Percentiles rank a stretch among this genome's conserved stretches.
phyloP scores from a whole-genome alignment of 2,797 vertebrate species.

The Poecile montanus region DNA sequence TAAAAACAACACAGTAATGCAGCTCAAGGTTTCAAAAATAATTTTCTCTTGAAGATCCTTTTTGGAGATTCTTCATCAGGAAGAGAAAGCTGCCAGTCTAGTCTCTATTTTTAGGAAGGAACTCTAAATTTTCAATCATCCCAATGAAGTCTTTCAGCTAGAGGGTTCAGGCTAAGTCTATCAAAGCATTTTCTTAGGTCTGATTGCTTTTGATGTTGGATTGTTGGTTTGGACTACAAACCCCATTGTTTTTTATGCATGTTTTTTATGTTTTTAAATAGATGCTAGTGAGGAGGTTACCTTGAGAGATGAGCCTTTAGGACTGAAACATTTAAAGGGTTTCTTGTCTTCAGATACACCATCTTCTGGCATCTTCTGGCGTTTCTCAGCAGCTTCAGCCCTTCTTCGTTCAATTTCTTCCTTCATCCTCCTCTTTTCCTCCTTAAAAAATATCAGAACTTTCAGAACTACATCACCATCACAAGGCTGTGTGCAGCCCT shows the following conservation, averaged over 20 bases:
- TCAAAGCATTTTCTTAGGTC: not conserved
- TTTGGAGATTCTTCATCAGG: not conserved
- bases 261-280: not conserved
- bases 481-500: not conserved
- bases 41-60: not conserved
- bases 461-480: not conserved
- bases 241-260: not conserved
- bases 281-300: conserved; percentile 67
- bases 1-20: not conserved
- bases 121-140: not conserved
- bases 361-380: conserved; percentile 92
- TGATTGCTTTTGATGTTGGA: not conserved
- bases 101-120: not conserved
- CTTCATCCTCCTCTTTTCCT: conserved; percentile 96
- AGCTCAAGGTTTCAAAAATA: not conserved
- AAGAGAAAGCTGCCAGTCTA: not conserved
- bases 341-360: conserved; percentile 83
- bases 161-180: not conserved
- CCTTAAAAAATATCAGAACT: conserved; percentile 72
- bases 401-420: conserved; percentile 96
- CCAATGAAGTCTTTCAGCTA: not conserved
- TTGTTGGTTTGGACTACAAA: not conserved
- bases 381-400: conserved; percentile 96
- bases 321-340: conserved; percentile 93
- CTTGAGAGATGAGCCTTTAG: conserved; percentile 94